Conservation (phyloP, 2,797 vertebrate species). For the Tokudaia tokunoshimensis region DNA sequence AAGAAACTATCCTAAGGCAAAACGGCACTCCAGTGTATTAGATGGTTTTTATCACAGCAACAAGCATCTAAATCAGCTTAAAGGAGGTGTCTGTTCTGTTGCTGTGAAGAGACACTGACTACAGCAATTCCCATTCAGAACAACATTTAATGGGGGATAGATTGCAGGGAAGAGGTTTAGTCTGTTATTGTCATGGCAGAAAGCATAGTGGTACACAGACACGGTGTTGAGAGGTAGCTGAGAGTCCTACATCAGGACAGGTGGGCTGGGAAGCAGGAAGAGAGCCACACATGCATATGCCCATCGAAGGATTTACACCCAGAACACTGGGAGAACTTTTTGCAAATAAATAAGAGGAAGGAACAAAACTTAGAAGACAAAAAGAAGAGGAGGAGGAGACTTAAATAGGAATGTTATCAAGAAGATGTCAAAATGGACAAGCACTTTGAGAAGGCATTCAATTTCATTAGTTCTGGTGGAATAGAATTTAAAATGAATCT, state of each 20-base stretch:
- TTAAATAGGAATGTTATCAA: background rate
- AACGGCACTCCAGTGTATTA: background rate
- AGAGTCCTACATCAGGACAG: background rate
- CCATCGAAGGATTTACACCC: background rate
- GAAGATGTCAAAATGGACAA: background rate
- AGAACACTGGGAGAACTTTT: background rate
- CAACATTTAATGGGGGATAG: background rate
- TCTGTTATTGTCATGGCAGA: background rate
- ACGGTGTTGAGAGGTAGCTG: background rate
- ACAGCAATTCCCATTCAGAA: background rate
- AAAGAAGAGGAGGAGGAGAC: background rate
- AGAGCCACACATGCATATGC: no score
- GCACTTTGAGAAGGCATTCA: background rate
- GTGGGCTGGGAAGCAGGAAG: background rate
- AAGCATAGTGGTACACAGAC: background rate
- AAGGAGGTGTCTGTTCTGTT: no score
- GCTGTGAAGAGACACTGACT: background rate
- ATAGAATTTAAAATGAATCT: background rate
- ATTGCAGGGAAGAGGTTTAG: background rate
- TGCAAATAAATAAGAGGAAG: slow-evolving; percentile 21
- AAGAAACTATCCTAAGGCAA: background rate
- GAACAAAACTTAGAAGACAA: background rate
- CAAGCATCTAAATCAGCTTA: background rate
- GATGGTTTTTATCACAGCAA: background rate
- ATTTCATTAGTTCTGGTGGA: background rate